A percentile compares a stretch with the other conserved stretches of the same genome.
Conservation (phyloP, 2,797 vertebrate species). For the Choloepus didactylus region DNA sequence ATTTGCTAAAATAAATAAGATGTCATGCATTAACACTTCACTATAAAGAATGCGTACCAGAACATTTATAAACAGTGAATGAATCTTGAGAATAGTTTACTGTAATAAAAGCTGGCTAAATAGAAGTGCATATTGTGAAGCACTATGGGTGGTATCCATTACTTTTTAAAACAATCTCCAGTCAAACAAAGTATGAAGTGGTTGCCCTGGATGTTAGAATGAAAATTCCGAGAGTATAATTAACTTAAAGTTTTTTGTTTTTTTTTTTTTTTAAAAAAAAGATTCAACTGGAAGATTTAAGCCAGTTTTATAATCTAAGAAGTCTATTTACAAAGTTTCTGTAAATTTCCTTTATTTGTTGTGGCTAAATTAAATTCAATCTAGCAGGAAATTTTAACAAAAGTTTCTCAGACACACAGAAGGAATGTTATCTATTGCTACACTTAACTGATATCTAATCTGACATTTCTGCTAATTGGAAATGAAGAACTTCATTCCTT, state of each 20-base stretch:
- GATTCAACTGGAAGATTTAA: not conserved
- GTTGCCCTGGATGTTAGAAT: not conserved
- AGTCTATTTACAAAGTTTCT: slow-evolving; percentile 49
- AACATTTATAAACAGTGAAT: no score
- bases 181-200: not conserved
- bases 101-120: no score
- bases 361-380: slow-evolving; percentile 42
- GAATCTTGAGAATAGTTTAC: no score
- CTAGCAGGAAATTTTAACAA: slow-evolving; percentile 50
- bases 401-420: slow-evolving; percentile 30
- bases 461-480: slow-evolving; percentile 64
- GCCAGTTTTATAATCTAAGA: not conserved
- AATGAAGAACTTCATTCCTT: slow-evolving; percentile 48
- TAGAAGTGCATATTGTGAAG: no score
- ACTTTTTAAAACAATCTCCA: not conserved
- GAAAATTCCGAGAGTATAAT: slow-evolving; percentile 29
- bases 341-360: slow-evolving; percentile 27
- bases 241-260: not conserved
- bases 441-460: slow-evolving; percentile 50
- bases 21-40: no score
- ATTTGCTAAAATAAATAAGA: no score
- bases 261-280: not conserved
- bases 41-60: no score
- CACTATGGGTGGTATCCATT: not conserved
- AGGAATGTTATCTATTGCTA: slow-evolving; percentile 21